phyloP scores from a whole-genome alignment of 1,140 invertebrate species.

The Trichogramma pretiosum region DNA sequence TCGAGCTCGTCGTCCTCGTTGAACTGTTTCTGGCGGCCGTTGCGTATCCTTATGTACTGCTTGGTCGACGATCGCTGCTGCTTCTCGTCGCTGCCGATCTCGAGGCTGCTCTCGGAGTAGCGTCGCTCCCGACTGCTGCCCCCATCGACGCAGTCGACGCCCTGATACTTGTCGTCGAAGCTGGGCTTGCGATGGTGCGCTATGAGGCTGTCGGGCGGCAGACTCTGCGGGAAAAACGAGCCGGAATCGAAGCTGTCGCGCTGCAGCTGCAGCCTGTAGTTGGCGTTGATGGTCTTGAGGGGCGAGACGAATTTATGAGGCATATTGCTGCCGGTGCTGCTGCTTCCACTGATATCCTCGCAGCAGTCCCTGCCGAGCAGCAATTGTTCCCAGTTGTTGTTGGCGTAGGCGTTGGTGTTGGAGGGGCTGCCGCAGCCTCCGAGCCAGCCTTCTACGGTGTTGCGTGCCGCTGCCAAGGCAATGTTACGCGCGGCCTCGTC shows the following conservation, averaged over 20 bases:
- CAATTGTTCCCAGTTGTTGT: background rate
- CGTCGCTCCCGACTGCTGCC: constrained; percentile 35
- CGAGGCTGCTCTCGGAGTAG: constrained; percentile 31
- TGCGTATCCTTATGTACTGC: constrained; percentile 30
- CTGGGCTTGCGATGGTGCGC: constrained; percentile 26
- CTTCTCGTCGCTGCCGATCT: constrained; percentile 25
- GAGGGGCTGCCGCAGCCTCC: constrained; percentile 47
- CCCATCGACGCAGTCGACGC: constrained; percentile 32
- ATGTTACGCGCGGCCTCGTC: constrained; percentile 47
- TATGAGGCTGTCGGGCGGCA: constrained; percentile 22
- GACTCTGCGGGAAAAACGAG: constrained; percentile 27
- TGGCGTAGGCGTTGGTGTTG: background rate
- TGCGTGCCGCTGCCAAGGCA: constrained; percentile 47
- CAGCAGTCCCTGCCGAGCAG: background rate
- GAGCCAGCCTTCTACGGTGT: constrained; percentile 50
- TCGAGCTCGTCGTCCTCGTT: constrained; percentile 38
- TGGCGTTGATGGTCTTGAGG: background rate
- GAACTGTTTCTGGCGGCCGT: constrained; percentile 35
- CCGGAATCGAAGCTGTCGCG: constrained; percentile 17
- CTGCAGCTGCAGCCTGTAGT: background rate
- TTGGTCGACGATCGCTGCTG: constrained; percentile 25
- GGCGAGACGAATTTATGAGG: background rate
- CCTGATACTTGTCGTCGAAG: too few species aligned
- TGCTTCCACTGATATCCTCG: background rate
- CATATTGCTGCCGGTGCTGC: constrained; percentile 1